A percentile compares a stretch with the other conserved stretches of the same genome.
phyloP scores from a whole-genome alignment of 2,888 invertebrate species.

The Leptinotarsa juncta region DNA sequence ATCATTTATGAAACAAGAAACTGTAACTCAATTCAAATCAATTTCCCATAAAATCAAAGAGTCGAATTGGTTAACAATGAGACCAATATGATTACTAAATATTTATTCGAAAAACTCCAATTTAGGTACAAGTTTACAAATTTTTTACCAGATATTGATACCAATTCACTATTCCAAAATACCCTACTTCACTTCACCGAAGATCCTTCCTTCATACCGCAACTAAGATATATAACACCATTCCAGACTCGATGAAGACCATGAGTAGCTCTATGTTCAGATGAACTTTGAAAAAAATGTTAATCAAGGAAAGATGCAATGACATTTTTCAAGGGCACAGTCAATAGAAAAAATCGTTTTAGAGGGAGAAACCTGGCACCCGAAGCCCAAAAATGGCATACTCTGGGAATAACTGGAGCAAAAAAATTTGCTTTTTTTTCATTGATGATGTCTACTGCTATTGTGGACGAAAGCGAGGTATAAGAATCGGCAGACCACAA shows the following conservation, averaged over 20 bases:
- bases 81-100: not conserved
- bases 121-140: not conserved
- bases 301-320: not conserved
- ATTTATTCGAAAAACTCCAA: not conserved
- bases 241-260: not conserved
- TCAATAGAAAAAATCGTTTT: too few relatives aligned
- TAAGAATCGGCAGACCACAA: too few relatives aligned
- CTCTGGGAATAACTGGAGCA: too few relatives aligned
- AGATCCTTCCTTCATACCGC: not conserved
- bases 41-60: not conserved
- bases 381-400: too few relatives aligned
- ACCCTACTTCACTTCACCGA: not conserved
- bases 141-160: not conserved
- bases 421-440: too few relatives aligned
- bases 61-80: not conserved
- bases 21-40: not conserved
- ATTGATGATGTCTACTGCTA: too few relatives aligned
- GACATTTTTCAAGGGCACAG: too few relatives aligned
- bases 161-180: not conserved
- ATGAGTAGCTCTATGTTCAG: not conserved
- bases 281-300: not conserved
- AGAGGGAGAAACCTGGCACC: too few relatives aligned
- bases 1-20: slow-evolving; percentile 10
- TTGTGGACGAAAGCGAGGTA: too few relatives aligned
- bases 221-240: not conserved